Conservation (phyloP, 1,140 invertebrate genomes). For the Ptiloglossa arizonensis region DNA sequence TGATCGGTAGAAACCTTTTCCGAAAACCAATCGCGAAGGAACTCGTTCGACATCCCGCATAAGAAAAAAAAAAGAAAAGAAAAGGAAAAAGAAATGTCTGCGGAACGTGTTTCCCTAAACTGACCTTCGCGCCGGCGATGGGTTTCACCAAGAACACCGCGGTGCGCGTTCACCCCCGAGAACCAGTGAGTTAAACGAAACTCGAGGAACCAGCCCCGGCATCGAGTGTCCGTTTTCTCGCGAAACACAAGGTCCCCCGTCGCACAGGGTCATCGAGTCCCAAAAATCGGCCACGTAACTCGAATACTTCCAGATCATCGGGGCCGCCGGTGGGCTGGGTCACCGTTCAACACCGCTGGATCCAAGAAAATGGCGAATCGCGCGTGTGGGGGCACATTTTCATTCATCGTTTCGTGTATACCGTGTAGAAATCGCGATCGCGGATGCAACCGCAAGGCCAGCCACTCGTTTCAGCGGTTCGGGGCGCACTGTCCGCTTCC, state of each 20-base stretch:
- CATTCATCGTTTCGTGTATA: conserved; percentile 73
- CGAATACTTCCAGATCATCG: not conserved
- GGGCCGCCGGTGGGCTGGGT: rapidly evolving
- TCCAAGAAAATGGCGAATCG: not conserved
- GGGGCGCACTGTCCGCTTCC: conserved; percentile 72
- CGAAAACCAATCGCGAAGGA: no score
- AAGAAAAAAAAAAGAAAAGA: no score
- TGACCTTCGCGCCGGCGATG: conserved; percentile 11
- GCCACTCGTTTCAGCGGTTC: conserved; percentile 73
- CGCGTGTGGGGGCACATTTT: conserved; percentile 63
- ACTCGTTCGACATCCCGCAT: no score
- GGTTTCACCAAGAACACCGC: not conserved
- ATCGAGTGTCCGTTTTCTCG: not conserved
- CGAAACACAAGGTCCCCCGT: not conserved
- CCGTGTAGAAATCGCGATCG: conserved; percentile 47
- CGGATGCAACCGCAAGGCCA: conserved; percentile 55
- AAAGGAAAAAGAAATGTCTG: no score
- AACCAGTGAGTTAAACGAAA: no score
- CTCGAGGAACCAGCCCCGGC: not conserved
- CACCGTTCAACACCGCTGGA: not conserved
- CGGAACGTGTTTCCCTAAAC: not conserved
- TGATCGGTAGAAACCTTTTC: no score
- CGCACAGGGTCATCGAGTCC: not conserved
- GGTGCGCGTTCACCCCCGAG: not conserved
- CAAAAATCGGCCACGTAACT: not conserved